Base-by-base conservation (phyloP, 2,113 vertebrate species). In the Tympanuchus pallidicinctus region DNA sequence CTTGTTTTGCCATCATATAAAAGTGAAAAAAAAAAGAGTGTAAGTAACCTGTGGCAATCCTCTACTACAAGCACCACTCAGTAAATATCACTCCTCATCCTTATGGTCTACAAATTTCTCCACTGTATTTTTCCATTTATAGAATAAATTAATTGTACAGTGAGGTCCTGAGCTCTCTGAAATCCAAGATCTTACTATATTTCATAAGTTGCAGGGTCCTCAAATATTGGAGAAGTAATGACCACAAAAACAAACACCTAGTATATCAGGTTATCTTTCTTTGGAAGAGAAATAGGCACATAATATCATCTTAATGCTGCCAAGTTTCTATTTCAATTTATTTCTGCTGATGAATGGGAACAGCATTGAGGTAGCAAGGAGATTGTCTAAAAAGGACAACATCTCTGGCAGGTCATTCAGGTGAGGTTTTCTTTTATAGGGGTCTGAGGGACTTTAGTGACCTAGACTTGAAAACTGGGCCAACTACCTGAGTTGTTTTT, bases 21-120 rank as follows among this genome's bases (percentile, higher is more conserved):
- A 54, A 10, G 0, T 3, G 20, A 56, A 57, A 40, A 38, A 22
- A 69, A 10, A 4, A 27, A 8, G 3, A 47, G 2, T 3, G 8
- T 3, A 28, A 34, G 45, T 24, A 34, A 28, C 54, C 43, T 61
- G 16, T 50, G 32, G 3, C 25, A 91, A 61, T 61, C 10, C 20
- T 43, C 32, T 57, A 5, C 17, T 79, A 38, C 32, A 78, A 78
- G 21, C 6, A 18, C 2, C 10, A 69, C 15, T 69, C 1, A 0
- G 74, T 13, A 60, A 73, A 74, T 36, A 69, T 17, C 1, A 27
- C 48, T 42, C 14, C 30, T 38, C 20, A 45, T 74, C 43, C 85
- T 88, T 61, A 24, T 61, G 7, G 34, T 43, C 66, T 43, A 47
- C 38, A 54, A 15, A 10, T 61, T 78, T 73, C 43, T 82, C 14